These are phyloP conservation scores for Ophiodon elongatus DNA, from an alignment of 2,113 vertebrate genomes.

Conservation along the genomic window DNA sequence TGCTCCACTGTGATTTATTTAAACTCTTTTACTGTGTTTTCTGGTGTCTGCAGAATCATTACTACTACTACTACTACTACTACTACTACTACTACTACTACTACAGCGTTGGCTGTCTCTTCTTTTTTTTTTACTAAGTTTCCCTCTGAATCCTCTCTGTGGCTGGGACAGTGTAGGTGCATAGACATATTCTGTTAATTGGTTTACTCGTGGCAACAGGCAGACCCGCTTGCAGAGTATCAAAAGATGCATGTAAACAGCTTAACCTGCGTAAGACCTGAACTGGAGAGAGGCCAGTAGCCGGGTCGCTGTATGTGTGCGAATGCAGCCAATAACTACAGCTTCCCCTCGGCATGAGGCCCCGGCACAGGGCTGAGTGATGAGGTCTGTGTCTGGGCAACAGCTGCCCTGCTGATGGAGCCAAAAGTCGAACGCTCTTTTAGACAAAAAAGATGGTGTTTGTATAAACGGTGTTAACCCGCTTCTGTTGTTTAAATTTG, in stretches of 20 bases:
- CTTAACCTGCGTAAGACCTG: constrained; percentile 41
- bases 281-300: constrained; percentile 36
- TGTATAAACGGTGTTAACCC: constrained; percentile 8
- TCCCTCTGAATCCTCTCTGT: not conserved
- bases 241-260: constrained; percentile 49
- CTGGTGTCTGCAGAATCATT: not conserved
- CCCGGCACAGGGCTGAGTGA: constrained; percentile 37
- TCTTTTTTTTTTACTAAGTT: not conserved
- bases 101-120: not conserved
- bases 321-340: constrained; percentile 34
- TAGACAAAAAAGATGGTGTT: constrained; percentile 13
- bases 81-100: not conserved
- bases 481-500: constrained; percentile 2
- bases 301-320: constrained; percentile 23
- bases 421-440: constrained; percentile 32
- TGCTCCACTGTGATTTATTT: not conserved
- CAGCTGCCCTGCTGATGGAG: constrained; percentile 55
- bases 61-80: not conserved
- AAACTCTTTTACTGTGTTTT: not conserved
- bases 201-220: constrained; percentile 24
- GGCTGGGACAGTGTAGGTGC: constrained; percentile 1
- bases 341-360: constrained; percentile 36
- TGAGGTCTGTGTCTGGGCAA: constrained; percentile 48
- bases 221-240: constrained; percentile 10
- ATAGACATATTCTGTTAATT: constrained; percentile 28